Base-by-base conservation (phyloP, 2,888 invertebrate genomes). In the Ariolimax columbianus region DNA sequence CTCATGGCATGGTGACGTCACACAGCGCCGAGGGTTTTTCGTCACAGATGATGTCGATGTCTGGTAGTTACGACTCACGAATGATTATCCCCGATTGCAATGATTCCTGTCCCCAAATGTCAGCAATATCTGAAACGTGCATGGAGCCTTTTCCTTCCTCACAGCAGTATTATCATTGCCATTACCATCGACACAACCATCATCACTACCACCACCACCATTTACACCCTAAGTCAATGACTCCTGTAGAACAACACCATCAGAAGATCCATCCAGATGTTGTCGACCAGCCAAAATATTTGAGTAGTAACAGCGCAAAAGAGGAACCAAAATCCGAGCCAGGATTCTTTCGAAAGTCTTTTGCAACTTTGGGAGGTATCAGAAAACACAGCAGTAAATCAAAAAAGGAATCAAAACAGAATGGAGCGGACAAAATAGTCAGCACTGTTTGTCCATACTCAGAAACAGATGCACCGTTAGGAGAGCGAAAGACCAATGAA, bases 21-120 rank as follows among this genome's bases (percentile, higher is more conserved):
- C 84, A 80, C 47, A 84, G 84, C 36, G 84, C 84, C 2, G 84
- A 84, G 23, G 84, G 80, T 0, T 63, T 84, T 40, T 75, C 84
- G 0, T 63, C 84, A 0, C 80, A 80, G 14, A 11, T 78, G 51
- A 68, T 84, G 70, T 38, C 63, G 63, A 80, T 84, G 75, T 72
- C 84, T 33, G 63, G 73, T 19, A 66, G 80, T 26, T 80, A 84
- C 66, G 80, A 80, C 47, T 68, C 84, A 6, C 70, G 84, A 6
- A 68, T 84, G 80, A 75, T 75, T 40, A 73, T 84, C n/a, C 80
- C 80, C 9, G 80, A 84, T 19, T 80, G 70, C 30, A 72, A 40
- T 26, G 80, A 43, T 1, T 80, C 80, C 23, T 80, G 72, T 23
- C 66, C 79, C 9, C 84, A 84, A 30, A 84, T 84, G 66, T 72